phyloP scores from a whole-genome alignment of 2,888 invertebrate species.

The Cataglyphis albicans region DNA sequence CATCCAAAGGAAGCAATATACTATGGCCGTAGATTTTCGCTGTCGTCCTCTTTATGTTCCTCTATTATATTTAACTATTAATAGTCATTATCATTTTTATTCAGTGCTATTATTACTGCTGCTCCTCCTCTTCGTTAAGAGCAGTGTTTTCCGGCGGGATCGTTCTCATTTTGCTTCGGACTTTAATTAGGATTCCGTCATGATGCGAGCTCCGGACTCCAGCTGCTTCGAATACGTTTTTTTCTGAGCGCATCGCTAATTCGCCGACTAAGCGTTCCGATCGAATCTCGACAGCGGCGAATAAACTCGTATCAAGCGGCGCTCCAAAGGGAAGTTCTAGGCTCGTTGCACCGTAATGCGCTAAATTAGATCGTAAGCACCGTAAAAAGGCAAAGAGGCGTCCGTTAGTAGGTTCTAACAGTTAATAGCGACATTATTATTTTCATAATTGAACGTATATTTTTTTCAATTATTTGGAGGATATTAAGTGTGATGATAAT shows the following conservation, averaged over 20 bases:
- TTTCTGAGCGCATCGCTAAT: slow-evolving; percentile 55
- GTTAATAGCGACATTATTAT: neutral
- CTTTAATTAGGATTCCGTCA: slow-evolving; percentile 56
- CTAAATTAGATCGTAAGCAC: slow-evolving; percentile 36
- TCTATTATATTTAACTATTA: slow-evolving; percentile 44
- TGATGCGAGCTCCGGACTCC: slow-evolving; percentile 39
- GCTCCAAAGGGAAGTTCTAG: slow-evolving; percentile 36
- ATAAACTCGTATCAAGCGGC: slow-evolving; percentile 52
- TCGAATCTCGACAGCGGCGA: slow-evolving; percentile 53
- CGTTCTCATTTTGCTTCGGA: slow-evolving; percentile 48
- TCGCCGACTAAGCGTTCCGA: slow-evolving; percentile 57
- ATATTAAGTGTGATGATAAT: neutral
- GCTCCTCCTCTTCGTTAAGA: slow-evolving; percentile 21
- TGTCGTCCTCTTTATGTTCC: slow-evolving; percentile 4
- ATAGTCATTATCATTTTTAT: slow-evolving; percentile 53
- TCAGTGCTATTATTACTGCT: slow-evolving; percentile 30
- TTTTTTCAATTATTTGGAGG: neutral
- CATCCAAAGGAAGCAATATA: neutral
- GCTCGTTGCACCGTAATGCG: slow-evolving; percentile 40
- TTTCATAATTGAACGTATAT: neutral
- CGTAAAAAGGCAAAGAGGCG: slow-evolving; percentile 21
- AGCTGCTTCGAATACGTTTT: slow-evolving; percentile 55
- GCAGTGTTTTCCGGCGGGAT: slow-evolving; percentile 5
- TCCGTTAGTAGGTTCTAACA: neutral
- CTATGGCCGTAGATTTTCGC: neutral